A percentile compares a stretch with the other conserved stretches of the same genome.
Evolutionary conservation across 1,140 invertebrate genomes (phyloP).

Genomic region (Matsumurasca onukii): DNA sequence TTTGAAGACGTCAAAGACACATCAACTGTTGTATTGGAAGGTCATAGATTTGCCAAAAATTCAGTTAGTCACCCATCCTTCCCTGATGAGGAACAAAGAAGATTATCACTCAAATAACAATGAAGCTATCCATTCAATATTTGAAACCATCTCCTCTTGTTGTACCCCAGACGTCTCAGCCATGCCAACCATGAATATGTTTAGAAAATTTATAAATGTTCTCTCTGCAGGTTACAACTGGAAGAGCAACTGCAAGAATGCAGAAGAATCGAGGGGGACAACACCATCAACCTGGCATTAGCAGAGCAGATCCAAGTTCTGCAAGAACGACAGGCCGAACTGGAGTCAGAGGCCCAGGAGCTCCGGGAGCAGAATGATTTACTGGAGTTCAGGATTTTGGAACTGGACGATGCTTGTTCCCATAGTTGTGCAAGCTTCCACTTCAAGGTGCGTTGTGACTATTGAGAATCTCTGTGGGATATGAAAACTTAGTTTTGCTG

Average conservation of each 20-base stretch:
- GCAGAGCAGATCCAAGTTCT: constrained; percentile 35
- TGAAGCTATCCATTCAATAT: too few species aligned
- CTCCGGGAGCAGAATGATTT: constrained; percentile 51
- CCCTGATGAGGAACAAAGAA: too few species aligned
- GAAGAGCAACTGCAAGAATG: constrained; percentile 16
- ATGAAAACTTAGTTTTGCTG: too few species aligned
- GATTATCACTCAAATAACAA: too few species aligned
- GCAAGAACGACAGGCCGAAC: constrained; percentile 44
- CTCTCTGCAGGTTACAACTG: neutral
- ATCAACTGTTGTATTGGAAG: too few species aligned
- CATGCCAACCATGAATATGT: too few species aligned
- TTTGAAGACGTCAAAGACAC: too few species aligned
- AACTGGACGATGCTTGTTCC: constrained; percentile 45
- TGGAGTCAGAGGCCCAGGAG: constrained; percentile 48
- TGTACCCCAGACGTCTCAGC: too few species aligned
- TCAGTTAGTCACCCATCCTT: too few species aligned
- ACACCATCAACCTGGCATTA: constrained; percentile 38
- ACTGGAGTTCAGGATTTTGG: constrained; percentile 51
- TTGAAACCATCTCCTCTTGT: too few species aligned
- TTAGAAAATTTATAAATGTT: too few species aligned
- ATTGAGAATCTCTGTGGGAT: neutral
- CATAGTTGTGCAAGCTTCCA: constrained; percentile 31
- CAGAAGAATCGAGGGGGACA: constrained; percentile 27
- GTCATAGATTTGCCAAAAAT: too few species aligned
- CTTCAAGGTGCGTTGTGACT: constrained; percentile 25